Conservation (phyloP, 2,113 vertebrate genomes). For the Tylochromis polylepis region DNA sequence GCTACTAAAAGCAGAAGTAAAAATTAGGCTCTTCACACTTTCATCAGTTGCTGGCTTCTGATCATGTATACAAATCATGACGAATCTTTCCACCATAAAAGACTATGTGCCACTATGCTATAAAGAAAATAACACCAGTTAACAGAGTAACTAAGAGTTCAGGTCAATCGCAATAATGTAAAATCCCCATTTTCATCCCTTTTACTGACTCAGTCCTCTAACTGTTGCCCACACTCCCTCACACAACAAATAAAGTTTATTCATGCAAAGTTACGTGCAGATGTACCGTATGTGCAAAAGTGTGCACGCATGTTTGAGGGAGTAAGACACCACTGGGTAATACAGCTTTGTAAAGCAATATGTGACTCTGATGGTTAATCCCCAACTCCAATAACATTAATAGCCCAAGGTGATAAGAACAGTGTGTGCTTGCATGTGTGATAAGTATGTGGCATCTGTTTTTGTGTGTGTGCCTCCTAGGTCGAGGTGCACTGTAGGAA, state of each 20-base stretch:
- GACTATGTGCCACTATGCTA: not conserved
- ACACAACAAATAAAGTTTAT: not conserved
- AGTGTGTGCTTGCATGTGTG: constrained; percentile 11
- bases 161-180: not conserved
- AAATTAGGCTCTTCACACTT: not conserved
- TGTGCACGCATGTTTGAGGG: not conserved
- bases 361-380: constrained; percentile 71
- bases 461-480: constrained; percentile 37
- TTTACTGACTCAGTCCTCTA: not conserved
- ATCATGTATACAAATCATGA: not conserved
- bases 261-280: not conserved
- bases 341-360: constrained; percentile 72
- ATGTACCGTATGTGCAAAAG: not conserved
- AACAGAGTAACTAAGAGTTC: not conserved
- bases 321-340: constrained; percentile 37
- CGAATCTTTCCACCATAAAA: not conserved
- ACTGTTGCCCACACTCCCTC: not conserved
- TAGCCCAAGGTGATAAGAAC: constrained; percentile 55
- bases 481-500: constrained; percentile 74
- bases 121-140: not conserved
- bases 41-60: not conserved
- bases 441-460: constrained; percentile 15
- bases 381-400: constrained; percentile 69
- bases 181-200: not conserved
- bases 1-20: not conserved